phyloP scores from a whole-genome alignment of 2,113 vertebrate genomes.

The Dasyurus viverrinus region DNA sequence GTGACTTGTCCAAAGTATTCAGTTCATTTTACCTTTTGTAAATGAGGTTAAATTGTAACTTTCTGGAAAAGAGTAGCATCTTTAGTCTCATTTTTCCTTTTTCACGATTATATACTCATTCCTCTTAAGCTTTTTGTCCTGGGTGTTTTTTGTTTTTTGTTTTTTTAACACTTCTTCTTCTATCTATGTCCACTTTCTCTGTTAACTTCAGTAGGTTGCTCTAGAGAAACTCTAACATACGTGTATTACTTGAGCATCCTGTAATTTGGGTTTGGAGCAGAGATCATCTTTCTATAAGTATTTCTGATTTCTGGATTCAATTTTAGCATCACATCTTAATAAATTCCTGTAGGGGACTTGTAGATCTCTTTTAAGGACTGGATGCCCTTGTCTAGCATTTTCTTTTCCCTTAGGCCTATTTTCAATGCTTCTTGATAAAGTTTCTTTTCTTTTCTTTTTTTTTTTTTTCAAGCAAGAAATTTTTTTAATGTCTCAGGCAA shows the following conservation, averaged over 20 bases:
- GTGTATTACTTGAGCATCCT: not conserved
- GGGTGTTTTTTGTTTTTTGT: not conserved
- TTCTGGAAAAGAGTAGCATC: not conserved
- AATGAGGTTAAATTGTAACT: not conserved
- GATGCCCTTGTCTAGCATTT: not conserved
- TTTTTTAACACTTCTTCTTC: too few relatives aligned
- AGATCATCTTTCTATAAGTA: not conserved
- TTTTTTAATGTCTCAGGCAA: too few relatives aligned
- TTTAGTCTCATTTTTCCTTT: not conserved
- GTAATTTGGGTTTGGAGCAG: not conserved
- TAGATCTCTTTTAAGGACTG: not conserved
- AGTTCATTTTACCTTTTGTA: not conserved
- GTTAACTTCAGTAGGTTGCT: not conserved
- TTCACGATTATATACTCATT: not conserved
- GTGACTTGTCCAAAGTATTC: not conserved
- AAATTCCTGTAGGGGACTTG: not conserved
- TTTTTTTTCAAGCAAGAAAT: too few relatives aligned
- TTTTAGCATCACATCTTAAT: conserved; percentile 3
- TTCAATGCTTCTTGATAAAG: not conserved
- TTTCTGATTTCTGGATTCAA: not conserved
- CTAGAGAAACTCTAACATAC: not conserved
- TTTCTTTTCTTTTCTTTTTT: too few relatives aligned
- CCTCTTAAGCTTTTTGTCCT: not conserved
- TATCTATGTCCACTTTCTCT: not conserved
- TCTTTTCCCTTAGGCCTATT: not conserved